Conservation (phyloP, 64 coral and sea anemone species). For the Astreopora myriophthalma region DNA sequence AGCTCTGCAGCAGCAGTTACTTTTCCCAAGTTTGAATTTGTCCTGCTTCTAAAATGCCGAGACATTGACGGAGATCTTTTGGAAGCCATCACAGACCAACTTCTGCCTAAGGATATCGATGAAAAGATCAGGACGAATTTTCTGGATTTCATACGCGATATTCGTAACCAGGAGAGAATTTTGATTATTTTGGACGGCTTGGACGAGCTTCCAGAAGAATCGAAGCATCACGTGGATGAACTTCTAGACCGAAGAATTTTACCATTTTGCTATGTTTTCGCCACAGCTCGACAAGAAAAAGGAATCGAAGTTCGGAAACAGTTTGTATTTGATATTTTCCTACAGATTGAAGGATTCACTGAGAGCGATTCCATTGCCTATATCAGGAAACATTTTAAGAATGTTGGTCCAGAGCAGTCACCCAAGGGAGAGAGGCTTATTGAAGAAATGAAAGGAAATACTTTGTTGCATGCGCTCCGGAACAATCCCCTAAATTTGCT, state of each 20-base stretch:
- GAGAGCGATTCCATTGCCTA: background rate
- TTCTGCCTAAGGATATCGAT: background rate
- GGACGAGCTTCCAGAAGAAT: background rate
- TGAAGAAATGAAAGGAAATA: background rate
- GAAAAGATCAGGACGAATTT: background rate
- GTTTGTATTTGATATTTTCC: background rate
- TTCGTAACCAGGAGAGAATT: slow-evolving; percentile 1
- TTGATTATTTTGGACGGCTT: slow-evolving; percentile 25
- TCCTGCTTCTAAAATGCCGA: slow-evolving; percentile 12
- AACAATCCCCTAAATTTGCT: slow-evolving; percentile 18
- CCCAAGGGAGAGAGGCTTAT: background rate
- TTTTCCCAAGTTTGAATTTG: background rate
- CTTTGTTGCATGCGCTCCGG: background rate
- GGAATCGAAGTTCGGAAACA: background rate
- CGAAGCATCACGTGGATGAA: background rate
- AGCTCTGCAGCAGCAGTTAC: background rate
- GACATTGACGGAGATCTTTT: slow-evolving; percentile 20
- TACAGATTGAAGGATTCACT: slow-evolving; percentile 11
- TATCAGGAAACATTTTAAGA: background rate
- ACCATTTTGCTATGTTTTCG: background rate
- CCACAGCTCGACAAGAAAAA: slow-evolving; percentile 31
- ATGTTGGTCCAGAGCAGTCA: background rate
- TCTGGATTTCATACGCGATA: background rate
- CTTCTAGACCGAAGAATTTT: background rate
- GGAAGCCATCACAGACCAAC: background rate